Evolutionary conservation across 2,113 vertebrate genomes (phyloP), one percentile per base, ranked within the genome.

Genomic region (Microtus richardsoni): DNA sequence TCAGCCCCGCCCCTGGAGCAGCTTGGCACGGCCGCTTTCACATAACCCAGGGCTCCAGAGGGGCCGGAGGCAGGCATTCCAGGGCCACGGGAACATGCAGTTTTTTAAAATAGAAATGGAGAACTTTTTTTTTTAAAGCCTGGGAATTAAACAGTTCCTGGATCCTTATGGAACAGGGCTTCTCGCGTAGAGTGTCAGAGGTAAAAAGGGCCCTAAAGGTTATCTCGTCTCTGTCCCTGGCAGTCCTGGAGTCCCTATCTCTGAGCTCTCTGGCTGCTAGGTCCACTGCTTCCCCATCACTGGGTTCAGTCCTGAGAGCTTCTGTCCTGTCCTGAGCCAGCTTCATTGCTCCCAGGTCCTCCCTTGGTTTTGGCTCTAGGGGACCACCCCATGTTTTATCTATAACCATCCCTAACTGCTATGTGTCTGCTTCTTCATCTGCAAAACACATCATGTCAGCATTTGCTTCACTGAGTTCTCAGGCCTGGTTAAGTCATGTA

Each of bases 41-140:
- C 99, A 99, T 99, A 99, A 99, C 99, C 99, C 99, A 97, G 98
- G 98, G 98, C 99, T 99, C 99, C 90, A 97, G 98, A 98, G 99
- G 99, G 98, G 98, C 98, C 97, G 95, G 97, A 98, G 97, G 97
- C 96, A 98, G 97, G 98, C 98, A 98, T 95, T 97, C 98, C 83
- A 97, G 98, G 98, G 98, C 98, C 98, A 93, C 98, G 98, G 98
- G 98, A 98, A 98, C 98, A 75, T 97, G 98, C 97, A 94, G 90
- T 97, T 98, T 97, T 98, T 98, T 97, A 98, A 99, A 99, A 99
- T 99, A 99, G 99, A 98, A 98, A 98, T 98, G 99, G 99, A 98
- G 99, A 99, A 99, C 99, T 99, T 68, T 41, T 74, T 66, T 85
- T 87, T 70, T 84, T 64, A 33, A 97, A 97, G 98, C 99, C 98